Evolutionary conservation across 2,113 vertebrate species (phyloP), one percentile per base, ranked within the genome.

Genomic region (Neofelis nebulosa): DNA sequence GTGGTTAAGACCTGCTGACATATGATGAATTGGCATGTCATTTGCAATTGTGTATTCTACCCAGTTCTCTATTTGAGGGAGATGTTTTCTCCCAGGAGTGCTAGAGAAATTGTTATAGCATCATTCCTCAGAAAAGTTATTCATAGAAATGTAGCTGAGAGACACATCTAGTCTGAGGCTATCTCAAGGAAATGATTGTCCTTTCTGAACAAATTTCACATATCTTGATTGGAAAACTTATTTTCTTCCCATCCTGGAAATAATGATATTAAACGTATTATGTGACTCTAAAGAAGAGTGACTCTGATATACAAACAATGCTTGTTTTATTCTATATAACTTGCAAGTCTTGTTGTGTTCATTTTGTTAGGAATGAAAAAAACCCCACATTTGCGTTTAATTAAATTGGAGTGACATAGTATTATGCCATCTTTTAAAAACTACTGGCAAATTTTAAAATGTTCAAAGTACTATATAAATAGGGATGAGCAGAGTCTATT

Each of bases 401-500:
- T 96, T 83, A 86, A 80, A 95, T 97, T 93, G 87, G 84, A 73
- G 83, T 92, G 96, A 88, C 93, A 76, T 85, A 86, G 52, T 91
- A 1, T 81, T 79, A 83, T 97, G 45, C 65, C 41, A 85, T 85
- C 91, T 95, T 97, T 95, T 91, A 74, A 96, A 84, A 84, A 92
- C 52, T 83, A 65, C 63, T 73, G 81, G 76, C 41, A 45, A 88
- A 97, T 98, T 98, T 96, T 95, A 98, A 98, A 95, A 92, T 94
- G 92, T 97, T 91, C 69, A 82, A 50, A 97, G 92, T 79, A 71
- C 91, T 97, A 48, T 95, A 12, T 97, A 97, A 98, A 94, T 96
- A 98, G 94, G 41, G 83, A 96, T 97, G 94, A 98, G 81, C 66
- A 94, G 89, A 98, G 95, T 99, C 97, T 98, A 90, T 99, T 98